phyloP scores from a whole-genome alignment of 2,797 vertebrate species.

The Anisognathus igniventris region DNA sequence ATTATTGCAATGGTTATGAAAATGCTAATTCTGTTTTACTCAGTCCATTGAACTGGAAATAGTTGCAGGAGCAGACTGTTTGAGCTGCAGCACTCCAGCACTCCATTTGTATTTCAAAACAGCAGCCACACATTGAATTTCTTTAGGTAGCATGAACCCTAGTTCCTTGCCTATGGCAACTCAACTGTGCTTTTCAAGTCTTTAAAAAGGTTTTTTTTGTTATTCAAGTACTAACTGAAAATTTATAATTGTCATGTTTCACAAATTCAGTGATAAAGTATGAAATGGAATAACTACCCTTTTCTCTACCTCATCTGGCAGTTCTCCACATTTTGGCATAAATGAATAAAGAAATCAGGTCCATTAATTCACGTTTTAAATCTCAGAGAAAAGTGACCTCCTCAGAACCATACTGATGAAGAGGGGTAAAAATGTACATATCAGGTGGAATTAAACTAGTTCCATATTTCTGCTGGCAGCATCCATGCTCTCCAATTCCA shows the following conservation, averaged over 20 bases:
- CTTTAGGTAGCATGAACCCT: background rate
- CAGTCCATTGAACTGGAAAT: slow-evolving; percentile 33
- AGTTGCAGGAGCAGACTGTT: background rate
- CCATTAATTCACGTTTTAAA: background rate
- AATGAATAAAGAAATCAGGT: background rate
- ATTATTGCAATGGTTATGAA: slow-evolving; percentile 48
- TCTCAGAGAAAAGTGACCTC: background rate
- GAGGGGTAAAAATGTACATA: background rate
- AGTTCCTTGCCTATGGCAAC: background rate
- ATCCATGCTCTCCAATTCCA: background rate
- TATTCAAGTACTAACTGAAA: background rate
- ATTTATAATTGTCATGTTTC: background rate
- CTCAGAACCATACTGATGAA: background rate
- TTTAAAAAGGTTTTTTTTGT: background rate
- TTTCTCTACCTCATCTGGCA: background rate
- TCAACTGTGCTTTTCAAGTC: background rate
- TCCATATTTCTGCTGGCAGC: background rate
- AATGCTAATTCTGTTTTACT: slow-evolving; percentile 55
- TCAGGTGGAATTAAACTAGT: background rate
- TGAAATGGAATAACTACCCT: background rate
- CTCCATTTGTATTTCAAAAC: background rate
- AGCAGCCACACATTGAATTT: background rate
- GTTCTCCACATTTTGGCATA: background rate
- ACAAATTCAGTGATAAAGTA: background rate
- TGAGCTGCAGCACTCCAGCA: background rate